Evolutionary conservation across 2,797 vertebrate species (phyloP), one percentile per base, ranked within the genome.

Genomic region (Ctenosaura bakeri): DNA sequence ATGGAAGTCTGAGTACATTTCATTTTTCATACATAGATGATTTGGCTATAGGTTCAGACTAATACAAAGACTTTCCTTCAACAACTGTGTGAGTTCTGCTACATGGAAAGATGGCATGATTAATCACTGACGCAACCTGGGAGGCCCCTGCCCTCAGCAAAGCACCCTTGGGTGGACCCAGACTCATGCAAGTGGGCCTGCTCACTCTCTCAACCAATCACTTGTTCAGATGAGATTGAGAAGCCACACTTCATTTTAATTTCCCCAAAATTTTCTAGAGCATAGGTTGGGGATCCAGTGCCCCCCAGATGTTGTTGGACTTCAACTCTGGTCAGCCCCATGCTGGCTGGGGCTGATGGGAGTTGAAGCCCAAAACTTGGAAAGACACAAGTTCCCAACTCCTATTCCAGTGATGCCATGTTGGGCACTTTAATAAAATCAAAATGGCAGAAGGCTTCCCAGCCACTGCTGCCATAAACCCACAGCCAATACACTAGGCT

Each of bases 31-130:
- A 14, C 9, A 24, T 13, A 18, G 42, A 32, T 2, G 1, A n/a
- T 0, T 29, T 24, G 73, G 89, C 93, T 94, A 86, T 84, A 88
- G 90, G 20, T 42, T 87, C 22, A 1, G n/a, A 50, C 83, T 83
- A 64, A 83, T 88, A 83, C 88, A 94, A 91, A 90, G 71, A 83
- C 16, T 64, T 79, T 85, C n/a, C 52, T 32, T 83, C 29, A 42
- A 52, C 24, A 46, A 71, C 42, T 8, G 18, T 35, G 52, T 90
- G 46, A 84, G 16, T 4, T 35, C 24, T 26, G 7, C 74, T 20
- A 6, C 46, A 46, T 22, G 32, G 29, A 71, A 46, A 6, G 38
- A 71, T 35, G 16, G 26, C 24, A 38, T 14, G 50, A 62, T n/a
- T 26, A 80, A 59, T 62, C 8, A 50, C 64, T 6, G 74, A 24